phyloP scores from a whole-genome alignment of 1,140 invertebrate species.

The Hyles vespertilio region DNA sequence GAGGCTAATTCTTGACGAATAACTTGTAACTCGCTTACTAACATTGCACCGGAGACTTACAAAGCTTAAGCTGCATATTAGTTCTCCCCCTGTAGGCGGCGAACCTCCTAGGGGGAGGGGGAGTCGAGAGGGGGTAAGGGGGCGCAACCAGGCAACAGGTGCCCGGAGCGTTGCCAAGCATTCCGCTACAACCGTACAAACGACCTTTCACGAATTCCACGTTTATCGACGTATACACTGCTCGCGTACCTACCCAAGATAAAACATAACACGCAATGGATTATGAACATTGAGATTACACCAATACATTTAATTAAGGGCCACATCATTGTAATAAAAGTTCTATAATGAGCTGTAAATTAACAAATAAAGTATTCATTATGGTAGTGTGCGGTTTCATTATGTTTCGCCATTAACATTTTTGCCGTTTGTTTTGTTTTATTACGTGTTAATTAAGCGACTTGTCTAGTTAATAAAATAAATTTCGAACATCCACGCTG shows the following conservation, averaged over 20 bases:
- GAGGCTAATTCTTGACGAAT: conserved; percentile 3
- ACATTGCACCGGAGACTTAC: conserved; percentile 24
- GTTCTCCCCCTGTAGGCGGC: conserved; percentile 13
- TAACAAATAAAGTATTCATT: conserved; percentile 12
- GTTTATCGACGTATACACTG: conserved; percentile 7
- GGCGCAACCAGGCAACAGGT: conserved; percentile 26
- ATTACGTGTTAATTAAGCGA: background rate
- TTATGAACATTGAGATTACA: background rate
- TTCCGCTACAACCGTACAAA: conserved; percentile 14
- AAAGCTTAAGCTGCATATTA: conserved; percentile 28
- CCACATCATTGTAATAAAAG: conserved; percentile 6
- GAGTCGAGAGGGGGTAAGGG: conserved; percentile 5
- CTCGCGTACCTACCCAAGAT: background rate
- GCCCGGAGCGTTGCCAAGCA: conserved; percentile 25
- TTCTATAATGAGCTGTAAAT: conserved; percentile 18
- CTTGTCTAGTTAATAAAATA: background rate
- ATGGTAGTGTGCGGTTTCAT: conserved; percentile 1
- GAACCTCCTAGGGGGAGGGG: conserved; percentile 10
- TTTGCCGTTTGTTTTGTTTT: background rate
- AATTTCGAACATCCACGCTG: background rate
- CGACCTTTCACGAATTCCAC: conserved; percentile 5
- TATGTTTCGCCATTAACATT: conserved; percentile 9
- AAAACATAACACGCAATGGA: too few relatives aligned
- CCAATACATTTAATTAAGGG: too few relatives aligned
- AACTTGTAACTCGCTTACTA: conserved; percentile 14